phyloP scores from a whole-genome alignment of 2,797 vertebrate genomes.

The Fistularia commersonii region DNA sequence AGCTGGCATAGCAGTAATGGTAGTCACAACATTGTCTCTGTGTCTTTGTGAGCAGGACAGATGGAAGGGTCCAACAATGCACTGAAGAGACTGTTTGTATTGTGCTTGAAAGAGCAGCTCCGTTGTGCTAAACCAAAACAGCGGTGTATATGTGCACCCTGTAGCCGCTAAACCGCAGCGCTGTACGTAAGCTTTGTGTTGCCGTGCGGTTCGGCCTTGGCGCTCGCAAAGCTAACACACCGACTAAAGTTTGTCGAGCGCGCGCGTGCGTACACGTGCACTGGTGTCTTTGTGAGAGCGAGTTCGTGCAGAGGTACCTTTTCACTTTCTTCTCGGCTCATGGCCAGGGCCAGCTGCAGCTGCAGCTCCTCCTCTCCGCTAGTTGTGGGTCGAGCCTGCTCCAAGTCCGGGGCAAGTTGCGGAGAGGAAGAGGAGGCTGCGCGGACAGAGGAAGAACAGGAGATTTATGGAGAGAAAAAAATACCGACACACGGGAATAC shows the following conservation, averaged over 20 bases:
- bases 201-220: too few relatives aligned
- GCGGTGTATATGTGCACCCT: too few relatives aligned
- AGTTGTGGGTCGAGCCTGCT: slow-evolving; percentile 89
- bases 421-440: slow-evolving; percentile 79
- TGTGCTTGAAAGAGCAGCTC: too few relatives aligned
- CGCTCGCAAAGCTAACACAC: too few relatives aligned
- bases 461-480: slow-evolving; percentile 6
- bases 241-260: neutral
- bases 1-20: too few relatives aligned
- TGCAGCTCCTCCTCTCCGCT: slow-evolving; percentile 94
- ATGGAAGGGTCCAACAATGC: too few relatives aligned
- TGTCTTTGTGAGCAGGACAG: too few relatives aligned
- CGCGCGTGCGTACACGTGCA: slow-evolving; percentile 1
- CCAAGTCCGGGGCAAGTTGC: slow-evolving; percentile 83
- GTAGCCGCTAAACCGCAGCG: too few relatives aligned
- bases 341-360: slow-evolving; percentile 92
- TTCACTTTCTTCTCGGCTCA: slow-evolving; percentile 95
- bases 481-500: slow-evolving; percentile 17
- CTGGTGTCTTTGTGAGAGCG: neutral
- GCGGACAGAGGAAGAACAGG: slow-evolving; percentile 63
- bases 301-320: slow-evolving; percentile 76
- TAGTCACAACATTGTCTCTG: too few relatives aligned
- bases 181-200: too few relatives aligned
- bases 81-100: too few relatives aligned
- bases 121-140: too few relatives aligned